Percentiles rank a stretch among this genome's conserved stretches.
Conservation (phyloP, 2,113 vertebrate species). For the Muscicapa adusta region DNA sequence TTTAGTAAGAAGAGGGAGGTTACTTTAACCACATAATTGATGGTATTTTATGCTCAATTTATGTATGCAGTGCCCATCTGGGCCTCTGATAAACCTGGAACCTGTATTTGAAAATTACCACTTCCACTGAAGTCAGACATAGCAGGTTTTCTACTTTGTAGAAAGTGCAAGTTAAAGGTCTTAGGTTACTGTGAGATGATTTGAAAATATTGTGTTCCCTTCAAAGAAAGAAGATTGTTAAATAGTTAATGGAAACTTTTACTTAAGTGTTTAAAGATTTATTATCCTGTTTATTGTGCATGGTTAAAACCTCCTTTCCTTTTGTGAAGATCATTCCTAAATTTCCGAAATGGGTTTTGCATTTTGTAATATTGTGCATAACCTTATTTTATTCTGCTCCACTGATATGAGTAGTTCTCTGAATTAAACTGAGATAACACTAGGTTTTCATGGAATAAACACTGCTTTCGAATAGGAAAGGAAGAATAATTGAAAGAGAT, state of each 20-base stretch:
- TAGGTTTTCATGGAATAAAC: constrained; percentile 6
- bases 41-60: not conserved
- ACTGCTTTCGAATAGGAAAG: not conserved
- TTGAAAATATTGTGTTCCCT: not conserved
- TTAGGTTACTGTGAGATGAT: not conserved
- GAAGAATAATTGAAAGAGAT: constrained; percentile 48
- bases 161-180: not conserved
- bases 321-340: not conserved
- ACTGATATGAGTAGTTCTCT: not conserved
- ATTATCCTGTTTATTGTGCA: not conserved
- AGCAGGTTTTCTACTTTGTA: not conserved
- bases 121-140: not conserved
- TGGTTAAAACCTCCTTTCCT: not conserved
- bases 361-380: not conserved
- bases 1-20: not conserved
- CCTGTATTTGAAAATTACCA: not conserved
- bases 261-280: not conserved
- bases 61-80: not conserved
- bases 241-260: not conserved
- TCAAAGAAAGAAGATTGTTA: not conserved
- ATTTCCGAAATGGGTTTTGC: not conserved
- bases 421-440: not conserved
- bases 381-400: not conserved
- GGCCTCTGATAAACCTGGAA: not conserved
- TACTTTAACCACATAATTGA: not conserved